phyloP scores from a whole-genome alignment of 2,113 vertebrate genomes.

The Lamprotornis superbus region DNA sequence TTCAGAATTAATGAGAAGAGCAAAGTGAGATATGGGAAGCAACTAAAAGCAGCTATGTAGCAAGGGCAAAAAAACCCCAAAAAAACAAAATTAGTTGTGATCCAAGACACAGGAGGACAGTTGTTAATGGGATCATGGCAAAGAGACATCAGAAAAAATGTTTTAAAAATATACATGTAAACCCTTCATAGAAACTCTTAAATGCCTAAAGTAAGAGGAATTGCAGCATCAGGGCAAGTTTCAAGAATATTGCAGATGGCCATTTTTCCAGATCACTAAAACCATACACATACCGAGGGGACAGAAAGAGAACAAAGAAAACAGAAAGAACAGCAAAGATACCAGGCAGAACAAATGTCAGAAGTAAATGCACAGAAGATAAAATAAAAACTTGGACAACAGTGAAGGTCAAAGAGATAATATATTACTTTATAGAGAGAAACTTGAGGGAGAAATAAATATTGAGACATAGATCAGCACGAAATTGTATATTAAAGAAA shows the following conservation, averaged over 20 bases:
- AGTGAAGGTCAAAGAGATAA: background rate
- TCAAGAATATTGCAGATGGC: background rate
- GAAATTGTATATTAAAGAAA: background rate
- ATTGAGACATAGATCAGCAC: background rate
- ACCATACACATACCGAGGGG: background rate
- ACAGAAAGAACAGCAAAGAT: background rate
- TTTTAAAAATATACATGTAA: background rate
- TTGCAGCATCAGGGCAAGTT: background rate
- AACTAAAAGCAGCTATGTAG: background rate
- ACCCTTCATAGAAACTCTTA: background rate
- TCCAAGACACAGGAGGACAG: background rate
- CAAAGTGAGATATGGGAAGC: background rate
- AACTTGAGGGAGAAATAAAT: background rate
- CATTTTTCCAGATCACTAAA: background rate
- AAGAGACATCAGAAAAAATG: background rate
- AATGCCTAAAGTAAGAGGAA: background rate
- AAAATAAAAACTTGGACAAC: background rate
- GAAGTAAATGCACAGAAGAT: background rate
- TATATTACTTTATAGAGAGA: background rate
- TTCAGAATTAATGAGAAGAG: constrained; percentile 36
- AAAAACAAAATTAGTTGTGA: background rate
- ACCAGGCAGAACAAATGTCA: background rate
- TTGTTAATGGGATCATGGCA: background rate
- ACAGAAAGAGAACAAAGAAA: background rate
- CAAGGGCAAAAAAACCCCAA: background rate